Conservation (phyloP, 2,888 invertebrate genomes). For the Drosophila percnosoma region DNA sequence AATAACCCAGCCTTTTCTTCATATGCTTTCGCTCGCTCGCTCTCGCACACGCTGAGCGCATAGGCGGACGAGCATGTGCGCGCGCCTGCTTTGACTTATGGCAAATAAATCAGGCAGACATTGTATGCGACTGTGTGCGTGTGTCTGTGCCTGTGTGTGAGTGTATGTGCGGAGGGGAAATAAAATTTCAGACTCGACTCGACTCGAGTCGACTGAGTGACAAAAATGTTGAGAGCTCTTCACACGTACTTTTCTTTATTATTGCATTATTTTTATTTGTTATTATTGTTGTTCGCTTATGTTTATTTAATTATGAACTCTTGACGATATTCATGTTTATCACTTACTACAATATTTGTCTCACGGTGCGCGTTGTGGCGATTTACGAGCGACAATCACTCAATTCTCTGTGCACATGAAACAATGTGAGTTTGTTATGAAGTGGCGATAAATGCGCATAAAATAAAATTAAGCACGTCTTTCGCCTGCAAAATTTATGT, state of each 20-base stretch:
- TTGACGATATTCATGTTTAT: conserved; percentile 35
- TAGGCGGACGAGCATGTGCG: conserved; percentile 53
- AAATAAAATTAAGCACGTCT: conserved; percentile 71
- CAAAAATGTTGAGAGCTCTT: conserved; percentile 39
- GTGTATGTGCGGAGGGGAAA: conserved; percentile 66
- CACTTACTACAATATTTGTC: conserved; percentile 43
- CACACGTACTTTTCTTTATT: conserved; percentile 41
- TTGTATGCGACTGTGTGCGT: conserved; percentile 27
- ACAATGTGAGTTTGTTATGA: conserved; percentile 56
- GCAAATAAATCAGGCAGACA: conserved; percentile 74
- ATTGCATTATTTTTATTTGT: conserved; percentile 9
- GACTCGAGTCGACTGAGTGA: conserved; percentile 43
- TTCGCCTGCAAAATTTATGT: conserved; percentile 60
- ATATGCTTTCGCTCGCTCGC: conserved; percentile 47
- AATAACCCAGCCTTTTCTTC: conserved; percentile 84
- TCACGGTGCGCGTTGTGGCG: conserved; percentile 29
- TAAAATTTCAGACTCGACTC: conserved; percentile 46
- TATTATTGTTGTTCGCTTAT: conserved; percentile 28
- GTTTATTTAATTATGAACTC: conserved; percentile 43
- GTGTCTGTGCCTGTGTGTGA: conserved; percentile 22
- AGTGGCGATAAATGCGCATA: conserved; percentile 56
- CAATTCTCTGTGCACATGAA: conserved; percentile 57
- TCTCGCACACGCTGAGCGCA: conserved; percentile 40
- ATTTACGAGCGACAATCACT: conserved; percentile 68
- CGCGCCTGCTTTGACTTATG: conserved; percentile 79